Base-by-base conservation (phyloP, 2,113 vertebrate genomes). In the Phodopus roborovskii region DNA sequence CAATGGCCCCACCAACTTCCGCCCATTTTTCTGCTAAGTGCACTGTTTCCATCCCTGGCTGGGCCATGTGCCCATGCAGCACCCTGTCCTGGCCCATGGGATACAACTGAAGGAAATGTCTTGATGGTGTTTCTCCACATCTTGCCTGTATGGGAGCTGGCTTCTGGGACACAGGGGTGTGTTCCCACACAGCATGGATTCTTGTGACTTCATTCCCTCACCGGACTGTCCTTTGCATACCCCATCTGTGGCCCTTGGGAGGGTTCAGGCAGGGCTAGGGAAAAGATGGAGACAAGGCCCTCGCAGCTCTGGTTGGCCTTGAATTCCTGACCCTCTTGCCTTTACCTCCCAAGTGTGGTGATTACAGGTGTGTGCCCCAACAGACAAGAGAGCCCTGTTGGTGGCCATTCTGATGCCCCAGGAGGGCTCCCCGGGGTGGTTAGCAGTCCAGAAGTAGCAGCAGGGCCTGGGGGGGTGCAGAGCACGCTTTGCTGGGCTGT, bases 51-150 rank as follows among this genome's bases (percentile, higher is more conserved):
- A 88, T 71, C 79, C 78, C 53, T 17, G 45, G 0, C 79, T 92
- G 94, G 98, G 98, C 97, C 94, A 36, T 91, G 77, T 96, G 97
- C 98, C 97, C 92, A 22, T 89, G 85, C 86, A 90, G 0, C 94
- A 90, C 93, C 94, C 60, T 45, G 19, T 91, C 88, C 96, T 97
- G 94, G 95, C 98, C 98, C 97, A 98, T 98, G 98, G 98, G 98
- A 98, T 98, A 42, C 96, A 88, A 81, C 96, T 92, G 94, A 98
- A 97, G 98, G 98, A 98, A 98, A 90, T 39, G 66, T 60, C 70
- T 92, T 97, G 93, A 96, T 42, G 19, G 36, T 77, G 90, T 95
- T 98, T 98, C 97, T 98, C 94, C 95, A 85, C 97, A 96, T 97
- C 95, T 92, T 95, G 95, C 45, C 28, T 71, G 48, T 94, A 24